Conservation (phyloP, 1,140 invertebrate species). For the Tetraneura akinire region DNA sequence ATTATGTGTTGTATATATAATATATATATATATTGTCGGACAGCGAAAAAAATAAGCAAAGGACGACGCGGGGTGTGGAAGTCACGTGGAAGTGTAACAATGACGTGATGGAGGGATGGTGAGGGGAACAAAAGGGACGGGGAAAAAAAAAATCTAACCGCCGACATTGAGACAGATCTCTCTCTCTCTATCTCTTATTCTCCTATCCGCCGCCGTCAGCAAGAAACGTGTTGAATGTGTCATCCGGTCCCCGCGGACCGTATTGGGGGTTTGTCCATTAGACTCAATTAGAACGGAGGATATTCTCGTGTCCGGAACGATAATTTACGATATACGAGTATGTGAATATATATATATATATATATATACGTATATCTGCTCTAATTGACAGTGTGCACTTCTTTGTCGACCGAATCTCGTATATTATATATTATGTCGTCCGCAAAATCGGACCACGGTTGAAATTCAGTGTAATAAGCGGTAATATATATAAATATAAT, state of each 20-base stretch:
- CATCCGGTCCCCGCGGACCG: slow-evolving; percentile 38
- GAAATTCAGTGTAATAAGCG: neutral
- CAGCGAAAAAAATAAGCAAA: slow-evolving; percentile 18
- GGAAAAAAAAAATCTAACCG: slow-evolving; percentile 44
- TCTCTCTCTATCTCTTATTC: too few species aligned
- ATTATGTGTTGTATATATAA: too few species aligned
- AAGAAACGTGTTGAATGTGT: slow-evolving; percentile 49
- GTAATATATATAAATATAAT: too few species aligned
- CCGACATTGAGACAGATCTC: slow-evolving; percentile 35
- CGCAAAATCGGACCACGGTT: neutral
- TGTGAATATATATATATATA: too few species aligned
- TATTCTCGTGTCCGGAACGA: slow-evolving; percentile 40
- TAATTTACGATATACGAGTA: slow-evolving; percentile 39
- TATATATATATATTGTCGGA: slow-evolving; percentile 6
- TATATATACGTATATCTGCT: neutral
- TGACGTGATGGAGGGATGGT: too few species aligned
- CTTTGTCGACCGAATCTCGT: neutral
- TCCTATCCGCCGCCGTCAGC: neutral
- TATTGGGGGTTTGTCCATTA: slow-evolving; percentile 41
- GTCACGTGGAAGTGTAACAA: neutral
- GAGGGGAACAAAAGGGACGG: neutral
- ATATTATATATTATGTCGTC: neutral
- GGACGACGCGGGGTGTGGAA: too few species aligned
- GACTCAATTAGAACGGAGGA: slow-evolving; percentile 48
- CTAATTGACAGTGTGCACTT: slow-evolving; percentile 42